Base-by-base conservation (phyloP, 1,140 invertebrate genomes). In the Drosophila athabasca region DNA sequence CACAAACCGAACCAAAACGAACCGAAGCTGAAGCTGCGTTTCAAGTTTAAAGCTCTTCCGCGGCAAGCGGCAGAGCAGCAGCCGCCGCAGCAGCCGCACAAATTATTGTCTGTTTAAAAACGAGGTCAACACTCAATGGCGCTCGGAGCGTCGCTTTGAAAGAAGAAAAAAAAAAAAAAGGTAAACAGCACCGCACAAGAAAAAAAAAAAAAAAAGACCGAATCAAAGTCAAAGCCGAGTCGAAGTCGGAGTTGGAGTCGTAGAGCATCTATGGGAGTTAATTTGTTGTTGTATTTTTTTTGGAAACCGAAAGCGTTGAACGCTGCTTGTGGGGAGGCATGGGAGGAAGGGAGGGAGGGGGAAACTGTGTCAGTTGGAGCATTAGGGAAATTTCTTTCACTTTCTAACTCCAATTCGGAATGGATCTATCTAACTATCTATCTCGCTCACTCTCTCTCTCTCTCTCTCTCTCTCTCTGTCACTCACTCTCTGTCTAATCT, bases 41-140 rank as follows among this genome's bases (percentile, higher is more conserved):
- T 88, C 83, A 88, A 88, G 83, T 88, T 88, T 88, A 89, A 88
- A 89, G 83, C 83, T 88, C 83, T 87, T 87, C 79, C 79, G 83
- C 83, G 78, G 77, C 73, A 61, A 71, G 80, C 65, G 0, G 4
- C 24, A 26, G 22, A 24, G 24, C 24, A 62, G 29, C 39, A 68
- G 77, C 73, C 58, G 67, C 80, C 62, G 49, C 66, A 58, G 8
- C 31, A 62, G 62, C 35, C 35, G 39, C 43, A 73, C 58, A 61
- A 61, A 65, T 29, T 55, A 64, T 62, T 64, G 61, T 84, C 59
- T 72, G 79, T 83, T 72, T 66, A 61, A 76, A 84, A 88, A 88
- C 84, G 83, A 88, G 83, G 83, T 88, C 83, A 88, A 55, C 76
- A 88, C 83, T 87, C 83, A 87, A 87, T 87, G 83, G 83, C 83